Base-by-base conservation (phyloP, 2,797 vertebrate genomes). In the Nannoperca obscura region DNA sequence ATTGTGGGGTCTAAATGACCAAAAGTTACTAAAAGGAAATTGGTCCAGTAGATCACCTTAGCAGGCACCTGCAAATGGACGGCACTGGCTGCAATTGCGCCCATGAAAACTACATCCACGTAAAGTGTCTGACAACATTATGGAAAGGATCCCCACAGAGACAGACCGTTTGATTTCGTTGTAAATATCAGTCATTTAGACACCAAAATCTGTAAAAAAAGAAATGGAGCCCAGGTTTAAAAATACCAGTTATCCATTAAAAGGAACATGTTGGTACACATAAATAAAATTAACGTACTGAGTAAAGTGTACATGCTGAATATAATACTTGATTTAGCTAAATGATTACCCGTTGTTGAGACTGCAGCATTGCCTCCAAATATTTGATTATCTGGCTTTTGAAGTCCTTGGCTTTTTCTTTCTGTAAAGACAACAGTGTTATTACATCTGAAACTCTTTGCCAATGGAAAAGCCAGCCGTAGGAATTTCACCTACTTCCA, bases 361-460 rank as follows among this genome's bases (percentile, higher is more conserved):
- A 97, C 85, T 96, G 96, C 22, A 97, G 63, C 64, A 99, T 95
- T 0, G 95, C 96, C 88, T 99, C 97, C 82, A 99, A 94, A 89
- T 99, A 99, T 88, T 96, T 98, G 1, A 97, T 95, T 90, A 99
- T 95, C 0, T 97, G 96, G 91, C 92, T 96, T 92, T 95, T 97
- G 94, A 98, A 98, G 93, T 98, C 98, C 95, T 96, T 98, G 42
- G 96, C 95, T 93, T 98, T 98, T 90, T 99, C 97, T 93, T 96
- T 99, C 98, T 99, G 92, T 54, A 90, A 86, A 74, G 64, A 83
- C 8, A 86, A 78, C 78, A 30, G 32, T 57, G 60, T 46, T 4
- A 24, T 68, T 50, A 76, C 1, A 22, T 73, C 22, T 74, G 17
- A 42, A n/a, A 32, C n/a, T 69, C 24, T 53, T 57, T n/a, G 54